A percentile compares a stretch with the other conserved stretches of the same genome.
Evolutionary conservation across 1,140 invertebrate species (phyloP).

Genomic region (Aricia agestis): DNA sequence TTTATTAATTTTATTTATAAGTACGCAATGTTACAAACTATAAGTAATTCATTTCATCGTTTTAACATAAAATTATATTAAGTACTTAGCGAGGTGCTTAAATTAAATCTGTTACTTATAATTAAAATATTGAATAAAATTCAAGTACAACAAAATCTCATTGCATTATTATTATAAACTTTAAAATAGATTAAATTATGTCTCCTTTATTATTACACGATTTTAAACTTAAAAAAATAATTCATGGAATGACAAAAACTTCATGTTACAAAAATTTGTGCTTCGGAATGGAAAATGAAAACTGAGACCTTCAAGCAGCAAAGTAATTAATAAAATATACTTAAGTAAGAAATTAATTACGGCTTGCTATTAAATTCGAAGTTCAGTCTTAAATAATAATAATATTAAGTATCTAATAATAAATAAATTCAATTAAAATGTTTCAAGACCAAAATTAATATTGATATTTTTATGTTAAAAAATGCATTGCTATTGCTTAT

Average conservation of each 20-base stretch:
- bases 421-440: neutral
- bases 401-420: neutral
- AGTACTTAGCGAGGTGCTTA: conserved; percentile 11
- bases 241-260: neutral
- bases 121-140: conserved; percentile 1
- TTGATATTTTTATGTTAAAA: neutral
- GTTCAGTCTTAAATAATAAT: conserved; percentile 14
- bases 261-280: conserved; percentile 6
- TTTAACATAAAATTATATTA: conserved; percentile 13
- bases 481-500: neutral
- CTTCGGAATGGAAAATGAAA: conserved; percentile 2
- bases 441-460: neutral
- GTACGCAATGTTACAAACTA: conserved; percentile 13
- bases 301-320: conserved; percentile 2
- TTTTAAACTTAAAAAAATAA: neutral
- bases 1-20: conserved; percentile 16
- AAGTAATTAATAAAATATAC: neutral
- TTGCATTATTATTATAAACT: neutral
- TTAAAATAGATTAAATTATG: neutral
- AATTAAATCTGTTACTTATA: neutral
- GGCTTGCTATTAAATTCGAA: conserved; percentile 10
- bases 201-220: neutral
- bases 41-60: conserved; percentile 13
- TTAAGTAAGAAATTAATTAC: neutral
- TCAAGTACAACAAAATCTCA: conserved; percentile 6